Conservation (phyloP, 2,797 vertebrate genomes). For the Simalia tracyae region DNA sequence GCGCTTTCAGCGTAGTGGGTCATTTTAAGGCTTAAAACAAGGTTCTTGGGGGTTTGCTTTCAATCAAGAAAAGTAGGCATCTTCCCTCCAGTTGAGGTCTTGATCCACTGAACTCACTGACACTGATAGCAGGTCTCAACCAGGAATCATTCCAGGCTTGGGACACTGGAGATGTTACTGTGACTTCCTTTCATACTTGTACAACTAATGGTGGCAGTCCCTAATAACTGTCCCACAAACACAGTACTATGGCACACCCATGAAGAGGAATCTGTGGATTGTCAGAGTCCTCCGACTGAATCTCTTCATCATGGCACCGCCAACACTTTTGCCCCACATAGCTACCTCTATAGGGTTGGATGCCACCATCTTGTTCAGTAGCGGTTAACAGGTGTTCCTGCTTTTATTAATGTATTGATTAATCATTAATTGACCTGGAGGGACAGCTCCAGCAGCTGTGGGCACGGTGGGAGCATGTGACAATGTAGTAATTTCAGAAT, state of each 20-base stretch:
- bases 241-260: too few species aligned
- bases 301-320: background rate
- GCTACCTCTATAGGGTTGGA: background rate
- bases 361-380: background rate
- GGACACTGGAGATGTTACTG: background rate
- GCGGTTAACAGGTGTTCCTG: background rate
- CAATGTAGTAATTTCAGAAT: background rate
- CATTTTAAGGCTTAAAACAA: background rate
- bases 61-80: background rate
- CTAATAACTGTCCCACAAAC: too few species aligned
- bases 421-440: background rate
- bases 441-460: background rate
- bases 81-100: background rate
- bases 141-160: background rate
- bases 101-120: fast-evolving
- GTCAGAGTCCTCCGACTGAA: too few species aligned
- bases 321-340: background rate
- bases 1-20: too few species aligned
- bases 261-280: background rate
- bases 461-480: background rate
- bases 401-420: background rate
- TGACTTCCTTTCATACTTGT: too few species aligned
- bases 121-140: background rate
- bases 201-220: too few species aligned
- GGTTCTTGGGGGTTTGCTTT: background rate